Evolutionary conservation across 2,113 vertebrate genomes (phyloP).

Genomic region (Engraulis encrasicolus): DNA sequence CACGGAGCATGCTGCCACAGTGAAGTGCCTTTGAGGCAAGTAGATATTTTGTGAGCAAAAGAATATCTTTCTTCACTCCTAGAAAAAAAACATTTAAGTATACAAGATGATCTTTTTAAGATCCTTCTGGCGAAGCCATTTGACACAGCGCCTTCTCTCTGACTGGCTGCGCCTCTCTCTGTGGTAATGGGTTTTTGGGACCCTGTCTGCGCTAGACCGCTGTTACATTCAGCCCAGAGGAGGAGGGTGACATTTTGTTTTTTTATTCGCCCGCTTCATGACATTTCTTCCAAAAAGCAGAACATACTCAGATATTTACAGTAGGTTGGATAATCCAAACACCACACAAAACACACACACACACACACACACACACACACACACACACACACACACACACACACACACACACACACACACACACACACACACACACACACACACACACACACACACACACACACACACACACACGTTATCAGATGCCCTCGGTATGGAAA

Average conservation of each 20-base stretch:
- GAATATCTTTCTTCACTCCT: not conserved
- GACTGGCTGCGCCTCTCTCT: not conserved
- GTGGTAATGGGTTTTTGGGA: constrained; percentile 11
- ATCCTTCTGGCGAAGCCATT: not conserved
- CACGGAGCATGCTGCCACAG: no score
- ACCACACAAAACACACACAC: not conserved
- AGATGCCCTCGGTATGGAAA: not conserved
- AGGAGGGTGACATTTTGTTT: not conserved
- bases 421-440: no score
- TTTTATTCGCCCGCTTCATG: not conserved
- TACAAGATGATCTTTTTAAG: constrained; percentile 7
- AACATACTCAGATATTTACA: constrained; percentile 6
- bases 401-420: no score
- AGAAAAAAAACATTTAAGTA: not conserved
- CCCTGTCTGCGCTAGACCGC: not conserved
- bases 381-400: not conserved
- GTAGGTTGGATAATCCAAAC: constrained; percentile 3
- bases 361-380: not conserved
- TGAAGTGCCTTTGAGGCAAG: not conserved
- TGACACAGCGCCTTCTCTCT: not conserved
- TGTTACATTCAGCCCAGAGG: not conserved
- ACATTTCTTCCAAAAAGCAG: constrained; percentile 9
- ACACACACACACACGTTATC: not conserved
- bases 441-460: no score
- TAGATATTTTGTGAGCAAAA: not conserved